phyloP scores from a whole-genome alignment of 1,140 invertebrate species.

The Rhopalosiphum maidis region DNA sequence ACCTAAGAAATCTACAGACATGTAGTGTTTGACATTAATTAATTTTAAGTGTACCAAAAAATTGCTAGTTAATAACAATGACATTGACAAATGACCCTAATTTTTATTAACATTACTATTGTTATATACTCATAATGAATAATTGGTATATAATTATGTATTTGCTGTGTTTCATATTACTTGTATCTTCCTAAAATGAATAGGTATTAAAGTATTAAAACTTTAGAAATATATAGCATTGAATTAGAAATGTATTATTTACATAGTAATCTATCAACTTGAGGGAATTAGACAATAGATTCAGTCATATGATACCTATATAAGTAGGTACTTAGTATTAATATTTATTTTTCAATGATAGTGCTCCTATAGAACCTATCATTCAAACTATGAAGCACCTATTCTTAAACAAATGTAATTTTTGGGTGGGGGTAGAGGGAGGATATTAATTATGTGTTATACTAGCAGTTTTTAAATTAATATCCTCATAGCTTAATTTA shows the following conservation, averaged over 20 bases:
- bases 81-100: not conserved
- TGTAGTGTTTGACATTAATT: not conserved
- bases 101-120: not conserved
- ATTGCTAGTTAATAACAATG: not conserved
- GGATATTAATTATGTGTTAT: too few relatives aligned
- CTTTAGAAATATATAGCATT: too few relatives aligned
- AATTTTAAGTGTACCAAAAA: constrained; percentile 5
- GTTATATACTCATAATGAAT: not conserved
- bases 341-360: not conserved
- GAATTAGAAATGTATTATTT: not conserved
- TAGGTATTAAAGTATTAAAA: not conserved
- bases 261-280: not conserved
- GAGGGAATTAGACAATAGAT: not conserved
- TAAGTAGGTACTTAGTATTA: not conserved
- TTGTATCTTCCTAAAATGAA: not conserved
- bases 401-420: not conserved
- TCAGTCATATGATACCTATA: not conserved
- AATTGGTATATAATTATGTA: not conserved
- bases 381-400: not conserved
- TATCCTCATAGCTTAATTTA: not conserved
- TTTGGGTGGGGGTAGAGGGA: not conserved
- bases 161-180: not conserved
- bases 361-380: not conserved
- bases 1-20: not conserved
- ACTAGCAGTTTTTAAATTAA: not conserved